phyloP scores from a whole-genome alignment of 1,140 invertebrate genomes.

The Aphidius ervi region DNA sequence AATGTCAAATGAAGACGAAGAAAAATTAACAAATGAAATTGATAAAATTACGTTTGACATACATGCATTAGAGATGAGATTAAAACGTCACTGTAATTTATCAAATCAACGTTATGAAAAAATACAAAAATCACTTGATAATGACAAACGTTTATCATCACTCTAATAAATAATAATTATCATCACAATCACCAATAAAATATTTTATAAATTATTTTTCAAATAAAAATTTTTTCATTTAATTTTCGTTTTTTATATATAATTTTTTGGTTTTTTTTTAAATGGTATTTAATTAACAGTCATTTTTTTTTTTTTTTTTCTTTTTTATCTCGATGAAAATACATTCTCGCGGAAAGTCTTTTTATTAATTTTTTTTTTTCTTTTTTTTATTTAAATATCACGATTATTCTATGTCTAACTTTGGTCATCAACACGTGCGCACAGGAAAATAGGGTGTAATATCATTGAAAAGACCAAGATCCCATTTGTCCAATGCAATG shows the following conservation, averaged over 20 bases:
- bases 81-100: slow-evolving; percentile 44
- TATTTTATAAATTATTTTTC: too few relatives aligned
- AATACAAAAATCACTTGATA: slow-evolving; percentile 28
- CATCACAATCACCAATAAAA: neutral
- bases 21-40: slow-evolving; percentile 41
- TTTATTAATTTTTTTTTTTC: neutral
- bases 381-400: slow-evolving; percentile 21
- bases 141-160: slow-evolving; percentile 18
- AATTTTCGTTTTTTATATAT: too few relatives aligned
- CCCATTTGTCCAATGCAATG: slow-evolving; percentile 72
- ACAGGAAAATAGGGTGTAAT: slow-evolving; percentile 18
- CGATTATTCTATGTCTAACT: slow-evolving; percentile 24
- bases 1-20: slow-evolving; percentile 46
- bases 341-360: slow-evolving; percentile 26
- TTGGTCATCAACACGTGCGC: slow-evolving; percentile 24
- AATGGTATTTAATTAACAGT: slow-evolving; percentile 20
- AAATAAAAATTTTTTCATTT: too few relatives aligned
- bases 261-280: slow-evolving; percentile 2
- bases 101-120: slow-evolving; percentile 38
- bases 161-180: slow-evolving; percentile 12
- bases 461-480: slow-evolving; percentile 63
- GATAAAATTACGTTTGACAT: slow-evolving; percentile 46
- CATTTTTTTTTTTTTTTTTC: slow-evolving; percentile 15
- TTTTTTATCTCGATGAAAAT: slow-evolving; percentile 26
- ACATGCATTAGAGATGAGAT: slow-evolving; percentile 47